Evolutionary conservation across 1,140 invertebrate genomes (phyloP), one percentile per base, ranked within the genome.

Genomic region (Heliconius eleuchia): DNA sequence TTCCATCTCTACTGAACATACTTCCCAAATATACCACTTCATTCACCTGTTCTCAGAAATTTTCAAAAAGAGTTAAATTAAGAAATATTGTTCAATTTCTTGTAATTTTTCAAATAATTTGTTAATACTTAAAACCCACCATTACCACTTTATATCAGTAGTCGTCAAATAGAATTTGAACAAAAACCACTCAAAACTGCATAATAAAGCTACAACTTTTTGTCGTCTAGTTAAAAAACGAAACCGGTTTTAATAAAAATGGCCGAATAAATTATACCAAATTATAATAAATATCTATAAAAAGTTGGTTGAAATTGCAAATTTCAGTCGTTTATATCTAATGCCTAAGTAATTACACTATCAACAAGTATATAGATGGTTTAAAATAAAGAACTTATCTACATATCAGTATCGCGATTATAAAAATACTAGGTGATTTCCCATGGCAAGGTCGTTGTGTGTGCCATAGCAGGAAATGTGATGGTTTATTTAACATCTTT

Each of bases 351-450:
- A 66, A 66, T 66, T 66, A 11, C 57, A 27, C 23, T 66, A 66
- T 66, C 57, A 66, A 66, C 23, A 66, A 66, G 23, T 66, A 66
- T 5, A 23, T 46, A 46, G 42, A 11, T 66, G 13, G 34, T 71
- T 71, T 39, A 71, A 71, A 71, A 71, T 71, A 39, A 37, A 71
- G 16, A 71, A 71, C 30, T 19, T 39, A 37, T 39, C 71, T 57
- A 55, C 5, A 55, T 34, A 37, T 37, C 30, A 39, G 39, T 71
- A 71, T 37, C 13, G 19, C 11, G 71, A 34, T 79, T 71, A 70
- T 70, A 77, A 77, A 77, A 80, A 77, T 72, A 71, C 46, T 30
- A 80, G 75, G 79, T 80, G 72, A 80, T 73, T 77, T 80, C 79
- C 79, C 79, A 70, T 46, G 37, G 73, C 79, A 80, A 77, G 79